Base-by-base conservation (phyloP, 2,113 vertebrate genomes). In the Manacus vitellinus region DNA sequence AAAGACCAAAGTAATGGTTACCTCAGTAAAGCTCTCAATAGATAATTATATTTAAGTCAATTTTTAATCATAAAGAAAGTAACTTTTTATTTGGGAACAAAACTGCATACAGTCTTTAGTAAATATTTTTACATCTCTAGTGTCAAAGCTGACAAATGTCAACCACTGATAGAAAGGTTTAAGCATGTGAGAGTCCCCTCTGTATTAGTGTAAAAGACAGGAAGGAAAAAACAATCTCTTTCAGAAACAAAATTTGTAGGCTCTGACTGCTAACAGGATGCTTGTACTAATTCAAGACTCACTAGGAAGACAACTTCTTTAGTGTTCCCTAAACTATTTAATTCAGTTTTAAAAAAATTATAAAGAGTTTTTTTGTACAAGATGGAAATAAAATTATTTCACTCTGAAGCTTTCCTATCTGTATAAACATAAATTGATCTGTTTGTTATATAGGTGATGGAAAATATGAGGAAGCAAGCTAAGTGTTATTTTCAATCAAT, bases 211-310 rank as follows among this genome's bases (percentile, higher is more conserved):
- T 66, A 77, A 89, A 94, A 89, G 85, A n/a, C 89, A 91, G 92
- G 96, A 96, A 95, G 93, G 81, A 84, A 95, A 91, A 95, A 97
- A 87, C 84, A 94, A 71, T 75, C 65, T 74, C 61, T 84, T 86
- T 66, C 52, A 71, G 70, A 87, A 91, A 92, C 44, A 78, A 65
- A 65, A 91, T 81, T 47, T 56, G 49, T 77, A 84, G 70, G 52
- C 65, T 91, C 27, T 71, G 62, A 75, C 81, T 75, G 47, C 28
- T 89, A 95, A 95, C 86, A 96, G 91, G 91, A 96, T 92, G 92
- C 74, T 85, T 78, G 77, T 49, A 28, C 52, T 82, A 89, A 94
- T 81, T 90, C 71, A 89, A 82, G 77, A 49, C 35, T n/a, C 44
- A 52, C 41, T 72, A 55, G 44, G 31, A 94, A 89, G 47, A 52